These are phyloP conservation scores for Aethes cnicana DNA, from an alignment of 2,888 invertebrate species.

Conservation along the genomic window DNA sequence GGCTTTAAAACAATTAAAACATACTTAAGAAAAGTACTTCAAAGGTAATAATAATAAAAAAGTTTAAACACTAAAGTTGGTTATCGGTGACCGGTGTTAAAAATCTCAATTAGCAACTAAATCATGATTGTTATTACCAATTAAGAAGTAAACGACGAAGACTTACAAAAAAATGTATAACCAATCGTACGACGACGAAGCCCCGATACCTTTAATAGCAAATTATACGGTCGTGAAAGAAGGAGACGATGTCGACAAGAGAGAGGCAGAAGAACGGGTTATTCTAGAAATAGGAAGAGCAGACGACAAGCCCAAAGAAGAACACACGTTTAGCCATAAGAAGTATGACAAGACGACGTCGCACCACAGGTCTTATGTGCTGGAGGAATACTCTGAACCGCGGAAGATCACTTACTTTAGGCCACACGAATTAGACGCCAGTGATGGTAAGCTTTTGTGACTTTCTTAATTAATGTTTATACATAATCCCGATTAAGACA, in stretches of 20 bases:
- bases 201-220: conserved; percentile 67
- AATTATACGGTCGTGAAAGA: conserved; percentile 68
- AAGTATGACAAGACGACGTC: conserved; percentile 79
- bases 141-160: not conserved
- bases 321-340: conserved; percentile 75
- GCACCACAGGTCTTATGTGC: conserved; percentile 71
- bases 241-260: conserved; percentile 59
- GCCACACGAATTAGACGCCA: conserved; percentile 62
- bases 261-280: conserved; percentile 65
- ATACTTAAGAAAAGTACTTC: conserved; percentile 1
- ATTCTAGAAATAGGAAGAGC: conserved; percentile 78
- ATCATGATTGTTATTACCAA: not conserved
- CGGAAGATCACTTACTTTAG: conserved; percentile 62
- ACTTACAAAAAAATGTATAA: conserved; percentile 62
- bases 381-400: conserved; percentile 70
- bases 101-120: too few species aligned
- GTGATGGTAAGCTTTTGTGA: conserved; percentile 58
- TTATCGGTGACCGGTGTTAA: too few species aligned
- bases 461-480: too few species aligned
- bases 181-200: conserved; percentile 64
- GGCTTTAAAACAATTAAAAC: conserved; percentile 11
- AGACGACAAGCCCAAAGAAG: conserved; percentile 71
- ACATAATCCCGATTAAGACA: too few species aligned
- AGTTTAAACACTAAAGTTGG: too few species aligned
- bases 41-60: not conserved